phyloP scores from a whole-genome alignment of 2,113 vertebrate genomes.

The Camelus dromedarius region DNA sequence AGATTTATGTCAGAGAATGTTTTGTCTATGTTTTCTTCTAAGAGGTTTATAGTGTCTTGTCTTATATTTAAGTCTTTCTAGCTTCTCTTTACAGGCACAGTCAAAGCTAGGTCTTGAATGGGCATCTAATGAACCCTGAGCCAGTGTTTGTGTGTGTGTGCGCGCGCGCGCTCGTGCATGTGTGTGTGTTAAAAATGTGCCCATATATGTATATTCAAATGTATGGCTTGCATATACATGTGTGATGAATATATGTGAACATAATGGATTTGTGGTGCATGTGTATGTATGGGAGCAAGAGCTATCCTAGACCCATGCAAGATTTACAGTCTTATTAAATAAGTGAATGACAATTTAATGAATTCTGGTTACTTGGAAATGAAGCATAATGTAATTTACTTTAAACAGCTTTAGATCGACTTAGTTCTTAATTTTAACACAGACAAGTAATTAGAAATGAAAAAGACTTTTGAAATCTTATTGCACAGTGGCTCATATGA shows the following conservation, averaged over 20 bases:
- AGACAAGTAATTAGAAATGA: neutral
- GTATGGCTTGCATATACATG: too few relatives aligned
- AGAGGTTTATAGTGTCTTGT: too few relatives aligned
- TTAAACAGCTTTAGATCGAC: slow-evolving; percentile 26
- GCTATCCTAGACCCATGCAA: neutral
- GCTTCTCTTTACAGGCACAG: neutral
- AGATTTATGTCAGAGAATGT: too few relatives aligned
- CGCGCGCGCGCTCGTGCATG: too few relatives aligned
- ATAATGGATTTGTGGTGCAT: neutral
- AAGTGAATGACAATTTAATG: neutral
- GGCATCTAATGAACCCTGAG: neutral
- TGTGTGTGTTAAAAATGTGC: neutral
- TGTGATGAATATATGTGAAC: neutral
- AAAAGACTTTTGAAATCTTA: neutral
- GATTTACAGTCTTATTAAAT: neutral
- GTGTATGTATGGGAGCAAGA: neutral
- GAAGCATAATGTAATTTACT: neutral
- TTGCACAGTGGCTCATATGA: neutral
- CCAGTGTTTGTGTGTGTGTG: neutral
- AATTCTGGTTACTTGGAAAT: neutral
- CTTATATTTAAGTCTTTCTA: neutral
- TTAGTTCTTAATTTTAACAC: neutral
- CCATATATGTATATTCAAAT: neutral
- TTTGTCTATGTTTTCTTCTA: too few relatives aligned
- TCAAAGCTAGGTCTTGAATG: neutral